Evolutionary conservation across 2,797 vertebrate species (phyloP), one percentile per base, ranked within the genome.

Genomic region (Pipistrellus nathusii): DNA sequence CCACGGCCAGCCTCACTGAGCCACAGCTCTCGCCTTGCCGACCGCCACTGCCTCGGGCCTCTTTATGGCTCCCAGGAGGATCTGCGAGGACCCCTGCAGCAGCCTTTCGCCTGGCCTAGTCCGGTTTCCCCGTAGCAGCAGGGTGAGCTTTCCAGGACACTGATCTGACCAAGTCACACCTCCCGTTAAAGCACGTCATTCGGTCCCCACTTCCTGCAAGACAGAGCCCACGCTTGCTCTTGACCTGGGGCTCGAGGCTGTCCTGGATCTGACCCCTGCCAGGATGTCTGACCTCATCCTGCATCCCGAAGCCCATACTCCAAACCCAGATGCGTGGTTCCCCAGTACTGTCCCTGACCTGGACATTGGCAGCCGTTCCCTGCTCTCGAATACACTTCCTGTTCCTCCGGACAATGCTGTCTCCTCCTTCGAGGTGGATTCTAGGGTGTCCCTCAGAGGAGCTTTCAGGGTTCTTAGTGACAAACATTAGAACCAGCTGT

Each of bases 171-270:
- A 41, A 14, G 23, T 38, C 57, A 85, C 14, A 21, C 21, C 38
- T 38, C 48, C 64, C 51, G 15, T 41, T 46, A 71, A 11, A 48
- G 15, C 23, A 68, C 3, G 4, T 13, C 27, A 51, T 75, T 78
- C 10, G 41, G 62, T 20, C 35, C 62, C 55, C 35, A 14, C 41
- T 11, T 41, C 76, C 64, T n/a, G 30, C 30, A 38, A 18, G 44
- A 18, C 0, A 32, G 35, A 12, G 10, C 46, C 78, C 68, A n/a
- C 3, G 35, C 11, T 57, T 21, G 46, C 38, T 69, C 30, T 7
- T 25, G 1, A 38, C 10, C n/a, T 38, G 64, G 30, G 64, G n/a
- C 15, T 9, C 0, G 1, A 38, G 2, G 30, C 32, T 44, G 3
- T n/a, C 88, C 59, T 44, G 27, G 62, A 20, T 30, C 77, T 75